Evolutionary conservation across 2,113 vertebrate species (phyloP).

Genomic region (Danionella cerebrum): DNA sequence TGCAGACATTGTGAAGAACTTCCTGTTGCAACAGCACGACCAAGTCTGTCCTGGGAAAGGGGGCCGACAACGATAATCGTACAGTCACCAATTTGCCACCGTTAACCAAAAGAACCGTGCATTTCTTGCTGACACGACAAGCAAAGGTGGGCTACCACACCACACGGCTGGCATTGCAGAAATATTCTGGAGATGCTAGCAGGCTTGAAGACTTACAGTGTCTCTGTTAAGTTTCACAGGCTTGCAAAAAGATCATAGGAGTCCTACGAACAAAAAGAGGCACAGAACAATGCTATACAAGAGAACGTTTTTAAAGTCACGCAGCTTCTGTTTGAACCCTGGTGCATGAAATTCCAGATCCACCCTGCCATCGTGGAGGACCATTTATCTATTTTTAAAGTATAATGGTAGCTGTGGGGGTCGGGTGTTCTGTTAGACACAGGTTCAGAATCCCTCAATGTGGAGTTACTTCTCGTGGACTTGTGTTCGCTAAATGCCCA

Average conservation of each 20-base stretch:
- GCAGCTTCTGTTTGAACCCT: too few relatives aligned
- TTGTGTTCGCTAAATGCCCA: too few relatives aligned
- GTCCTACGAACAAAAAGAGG: slow-evolving; percentile 42
- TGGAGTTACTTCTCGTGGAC: too few relatives aligned
- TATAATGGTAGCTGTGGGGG: too few relatives aligned
- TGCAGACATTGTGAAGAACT: slow-evolving; percentile 44
- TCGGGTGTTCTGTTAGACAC: too few relatives aligned
- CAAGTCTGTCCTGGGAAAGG: slow-evolving; percentile 34
- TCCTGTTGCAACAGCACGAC: slow-evolving; percentile 37
- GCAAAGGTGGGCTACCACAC: slow-evolving; percentile 34
- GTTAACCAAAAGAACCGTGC: slow-evolving; percentile 38
- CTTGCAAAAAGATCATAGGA: slow-evolving; percentile 44
- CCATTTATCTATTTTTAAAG: too few relatives aligned
- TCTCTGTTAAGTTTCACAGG: slow-evolving; percentile 36
- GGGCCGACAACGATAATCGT: slow-evolving; percentile 32
- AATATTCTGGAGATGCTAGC: slow-evolving; percentile 37
- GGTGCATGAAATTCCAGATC: too few relatives aligned
- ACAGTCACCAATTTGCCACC: slow-evolving; percentile 38
- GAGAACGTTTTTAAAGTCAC: slow-evolving; percentile 8
- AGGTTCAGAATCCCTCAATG: too few relatives aligned
- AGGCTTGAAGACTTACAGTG: slow-evolving; percentile 43
- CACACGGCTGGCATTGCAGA: slow-evolving; percentile 46
- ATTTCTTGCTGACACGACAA: slow-evolving; percentile 41
- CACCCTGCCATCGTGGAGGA: too few relatives aligned
- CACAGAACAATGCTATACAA: slow-evolving; percentile 27